phyloP scores from a whole-genome alignment of 1,140 invertebrate genomes.

The Drosophila truncata region DNA sequence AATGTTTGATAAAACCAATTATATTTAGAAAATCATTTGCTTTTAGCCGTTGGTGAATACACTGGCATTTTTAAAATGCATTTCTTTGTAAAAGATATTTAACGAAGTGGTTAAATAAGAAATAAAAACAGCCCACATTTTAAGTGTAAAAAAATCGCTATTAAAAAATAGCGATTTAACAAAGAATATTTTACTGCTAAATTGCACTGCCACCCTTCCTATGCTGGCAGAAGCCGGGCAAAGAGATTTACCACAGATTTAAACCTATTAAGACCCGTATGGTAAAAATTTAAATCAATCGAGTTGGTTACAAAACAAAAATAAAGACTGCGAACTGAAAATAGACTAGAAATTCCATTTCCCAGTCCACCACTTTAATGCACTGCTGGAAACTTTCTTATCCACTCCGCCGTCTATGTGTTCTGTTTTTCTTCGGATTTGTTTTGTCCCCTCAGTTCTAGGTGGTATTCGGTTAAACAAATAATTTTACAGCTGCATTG shows the following conservation, averaged over 20 bases:
- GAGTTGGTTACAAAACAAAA: not conserved
- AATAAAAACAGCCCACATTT: not conserved
- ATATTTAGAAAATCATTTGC: not conserved
- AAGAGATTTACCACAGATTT: not conserved
- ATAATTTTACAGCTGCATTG: constrained; percentile 64
- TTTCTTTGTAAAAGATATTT: too few relatives aligned
- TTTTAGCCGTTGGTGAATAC: not conserved
- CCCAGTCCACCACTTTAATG: constrained; percentile 28
- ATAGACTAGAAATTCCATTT: constrained; percentile 20
- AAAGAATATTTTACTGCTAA: not conserved
- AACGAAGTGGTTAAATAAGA: not conserved
- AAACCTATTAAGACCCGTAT: not conserved
- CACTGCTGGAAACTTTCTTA: constrained; percentile 40
- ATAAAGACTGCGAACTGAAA: constrained; percentile 8
- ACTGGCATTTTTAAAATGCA: too few relatives aligned
- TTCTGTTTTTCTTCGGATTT: constrained; percentile 17
- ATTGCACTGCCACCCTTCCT: not conserved
- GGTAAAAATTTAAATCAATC: constrained; percentile 2
- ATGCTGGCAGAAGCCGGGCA: not conserved
- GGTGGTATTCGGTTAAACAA: constrained; percentile 55
- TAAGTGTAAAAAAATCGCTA: not conserved
- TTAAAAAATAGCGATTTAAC: too few relatives aligned
- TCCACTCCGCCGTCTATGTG: constrained; percentile 26
- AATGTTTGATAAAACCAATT: not conserved
- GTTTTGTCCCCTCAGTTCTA: constrained; percentile 32